These are phyloP conservation scores for Cordilura impudica DNA, from an alignment of 2,888 invertebrate genomes.

Conservation along the genomic window DNA sequence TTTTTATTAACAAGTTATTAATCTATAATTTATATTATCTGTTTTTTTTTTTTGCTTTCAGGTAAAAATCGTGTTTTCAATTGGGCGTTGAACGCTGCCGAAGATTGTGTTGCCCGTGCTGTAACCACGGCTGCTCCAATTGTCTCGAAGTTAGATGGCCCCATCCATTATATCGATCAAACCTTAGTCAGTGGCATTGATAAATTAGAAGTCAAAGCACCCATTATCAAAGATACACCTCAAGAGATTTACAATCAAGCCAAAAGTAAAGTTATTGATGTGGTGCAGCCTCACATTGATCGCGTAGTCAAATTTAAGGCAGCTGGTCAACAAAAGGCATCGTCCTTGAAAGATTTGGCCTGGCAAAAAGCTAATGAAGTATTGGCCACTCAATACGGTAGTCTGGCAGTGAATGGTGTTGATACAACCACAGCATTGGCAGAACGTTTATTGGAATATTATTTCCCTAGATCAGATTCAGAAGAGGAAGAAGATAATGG, in stretches of 20 bases:
- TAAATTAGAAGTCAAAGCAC: constrained; percentile 83
- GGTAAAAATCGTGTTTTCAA: constrained; percentile 83
- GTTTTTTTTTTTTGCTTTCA: constrained; percentile 29
- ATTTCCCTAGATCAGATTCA: constrained; percentile 82
- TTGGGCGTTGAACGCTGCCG: constrained; percentile 85
- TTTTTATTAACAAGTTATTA: background rate
- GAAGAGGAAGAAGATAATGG: constrained; percentile 80
- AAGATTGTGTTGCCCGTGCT: constrained; percentile 81
- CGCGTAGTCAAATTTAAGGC: constrained; percentile 75
- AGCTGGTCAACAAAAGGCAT: constrained; percentile 80
- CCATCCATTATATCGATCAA: constrained; percentile 82
- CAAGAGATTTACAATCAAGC: constrained; percentile 80
- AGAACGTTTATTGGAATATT: constrained; percentile 86
- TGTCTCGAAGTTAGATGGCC: constrained; percentile 80
- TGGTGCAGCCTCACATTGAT: constrained; percentile 80
- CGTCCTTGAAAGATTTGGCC: constrained; percentile 83
- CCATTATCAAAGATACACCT: constrained; percentile 83
- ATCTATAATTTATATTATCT: too few relatives aligned
- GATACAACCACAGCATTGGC: constrained; percentile 84
- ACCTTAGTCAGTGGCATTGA: constrained; percentile 83
- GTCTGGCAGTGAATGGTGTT: constrained; percentile 83
- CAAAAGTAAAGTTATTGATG: constrained; percentile 81
- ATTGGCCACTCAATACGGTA: constrained; percentile 84
- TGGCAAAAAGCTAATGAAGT: constrained; percentile 86
- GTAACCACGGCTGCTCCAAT: constrained; percentile 81